Conservation (phyloP, 1,140 invertebrate genomes). For the Lasioglossum baleicum region DNA sequence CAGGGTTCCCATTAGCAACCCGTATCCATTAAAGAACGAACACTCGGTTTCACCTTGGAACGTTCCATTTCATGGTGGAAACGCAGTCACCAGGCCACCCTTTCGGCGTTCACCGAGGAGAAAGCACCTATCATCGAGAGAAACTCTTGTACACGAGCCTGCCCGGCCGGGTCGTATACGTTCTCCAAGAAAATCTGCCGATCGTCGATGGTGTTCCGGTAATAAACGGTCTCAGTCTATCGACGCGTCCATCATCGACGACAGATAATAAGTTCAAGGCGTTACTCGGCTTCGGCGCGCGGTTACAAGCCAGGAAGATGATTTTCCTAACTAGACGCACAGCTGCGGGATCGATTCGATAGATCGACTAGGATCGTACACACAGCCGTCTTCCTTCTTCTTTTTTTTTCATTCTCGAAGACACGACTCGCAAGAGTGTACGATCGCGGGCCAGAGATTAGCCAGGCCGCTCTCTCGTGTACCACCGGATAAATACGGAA, state of each 20-base stretch:
- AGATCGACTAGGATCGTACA: no score
- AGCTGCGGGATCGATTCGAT: neutral
- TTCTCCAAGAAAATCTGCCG: conserved; percentile 19
- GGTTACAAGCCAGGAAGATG: conserved; percentile 18
- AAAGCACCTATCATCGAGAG: conserved; percentile 15
- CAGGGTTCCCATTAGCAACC: neutral
- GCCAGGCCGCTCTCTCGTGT: neutral
- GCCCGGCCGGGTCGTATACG: neutral
- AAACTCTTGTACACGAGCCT: neutral
- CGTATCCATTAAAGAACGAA: neutral
- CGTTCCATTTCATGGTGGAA: conserved; percentile 2
- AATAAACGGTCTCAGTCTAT: neutral
- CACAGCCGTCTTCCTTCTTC: no score
- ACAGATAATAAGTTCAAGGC: conserved; percentile 30
- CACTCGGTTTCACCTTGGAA: conserved; percentile 2
- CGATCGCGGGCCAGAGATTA: conserved; percentile 5
- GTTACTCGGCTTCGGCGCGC: conserved; percentile 14
- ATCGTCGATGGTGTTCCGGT: conserved; percentile 12
- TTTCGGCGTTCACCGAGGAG: conserved; percentile 34
- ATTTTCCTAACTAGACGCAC: neutral
- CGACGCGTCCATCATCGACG: conserved; percentile 16
- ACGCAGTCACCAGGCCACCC: conserved; percentile 18
- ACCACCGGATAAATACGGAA: neutral
- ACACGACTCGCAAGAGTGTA: conserved; percentile 27
- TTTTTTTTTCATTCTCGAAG: no score